These are phyloP conservation scores for Enteromius argenteus DNA, from an alignment of 2,797 vertebrate genomes.

Conservation along the genomic window DNA sequence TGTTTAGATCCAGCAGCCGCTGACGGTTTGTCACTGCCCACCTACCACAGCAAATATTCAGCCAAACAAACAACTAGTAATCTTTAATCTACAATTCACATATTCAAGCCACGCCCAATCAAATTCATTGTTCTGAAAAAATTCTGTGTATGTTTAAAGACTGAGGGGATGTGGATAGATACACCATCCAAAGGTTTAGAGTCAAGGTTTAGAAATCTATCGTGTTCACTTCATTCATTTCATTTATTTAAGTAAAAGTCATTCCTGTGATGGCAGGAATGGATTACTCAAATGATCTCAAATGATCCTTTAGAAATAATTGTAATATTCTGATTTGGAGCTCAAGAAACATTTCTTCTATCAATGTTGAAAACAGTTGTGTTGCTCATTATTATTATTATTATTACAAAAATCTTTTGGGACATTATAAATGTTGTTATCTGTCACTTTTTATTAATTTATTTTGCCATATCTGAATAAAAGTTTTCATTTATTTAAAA, in stretches of 20 bases:
- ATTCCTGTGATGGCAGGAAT: neutral
- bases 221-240: too few relatives aligned
- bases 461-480: neutral
- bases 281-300: neutral
- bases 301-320: neutral
- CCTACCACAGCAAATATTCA: slow-evolving; percentile 66
- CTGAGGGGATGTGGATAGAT: slow-evolving; percentile 3
- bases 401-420: neutral
- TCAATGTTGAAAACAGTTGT: neutral
- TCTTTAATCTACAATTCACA: neutral
- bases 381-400: neutral
- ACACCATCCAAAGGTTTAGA: neutral
- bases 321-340: neutral
- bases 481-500: neutral
- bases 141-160: neutral
- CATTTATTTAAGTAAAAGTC: too few relatives aligned
- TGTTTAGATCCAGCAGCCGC: slow-evolving; percentile 88
- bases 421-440: neutral
- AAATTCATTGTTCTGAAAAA: neutral
- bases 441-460: neutral
- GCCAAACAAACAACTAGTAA: neutral
- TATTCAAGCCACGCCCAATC: neutral
- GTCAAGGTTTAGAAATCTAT: neutral
- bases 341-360: neutral
- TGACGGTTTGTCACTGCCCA: slow-evolving; percentile 90